phyloP scores from a whole-genome alignment of 2,113 vertebrate genomes.

The Platanista minor region DNA sequence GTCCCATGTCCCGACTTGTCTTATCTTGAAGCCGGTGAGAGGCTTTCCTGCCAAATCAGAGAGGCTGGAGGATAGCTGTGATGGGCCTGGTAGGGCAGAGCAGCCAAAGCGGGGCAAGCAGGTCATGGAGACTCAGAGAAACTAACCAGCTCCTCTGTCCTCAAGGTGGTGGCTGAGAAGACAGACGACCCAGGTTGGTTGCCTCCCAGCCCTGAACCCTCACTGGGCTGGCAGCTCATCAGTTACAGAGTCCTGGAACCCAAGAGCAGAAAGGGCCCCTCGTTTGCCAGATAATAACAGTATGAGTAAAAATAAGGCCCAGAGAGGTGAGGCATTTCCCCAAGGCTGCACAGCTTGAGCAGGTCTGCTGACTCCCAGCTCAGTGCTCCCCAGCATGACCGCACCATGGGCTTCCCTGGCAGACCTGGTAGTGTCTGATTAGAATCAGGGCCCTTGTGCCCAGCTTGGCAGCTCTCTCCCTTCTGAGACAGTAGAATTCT shows the following conservation, averaged over 20 bases:
- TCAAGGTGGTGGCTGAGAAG: background rate
- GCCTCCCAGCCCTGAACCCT: background rate
- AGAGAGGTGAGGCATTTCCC: background rate
- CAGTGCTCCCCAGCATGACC: background rate
- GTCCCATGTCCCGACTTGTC: background rate
- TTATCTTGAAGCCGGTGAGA: background rate
- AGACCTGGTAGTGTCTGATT: background rate
- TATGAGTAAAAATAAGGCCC: background rate
- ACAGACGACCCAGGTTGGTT: background rate
- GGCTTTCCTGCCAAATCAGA: background rate
- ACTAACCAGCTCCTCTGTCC: background rate
- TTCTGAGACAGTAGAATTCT: background rate
- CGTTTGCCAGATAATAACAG: background rate
- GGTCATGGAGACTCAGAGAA: background rate
- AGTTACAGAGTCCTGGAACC: background rate
- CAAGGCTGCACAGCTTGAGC: background rate
- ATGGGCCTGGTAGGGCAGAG: background rate
- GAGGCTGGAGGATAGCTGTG: background rate
- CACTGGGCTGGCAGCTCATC: background rate
- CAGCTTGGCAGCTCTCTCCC: background rate
- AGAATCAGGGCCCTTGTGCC: background rate
- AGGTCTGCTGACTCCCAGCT: background rate
- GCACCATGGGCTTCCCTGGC: background rate
- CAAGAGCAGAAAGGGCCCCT: background rate
- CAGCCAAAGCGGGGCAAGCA: background rate